Conservation (phyloP, 1,140 invertebrate species). For the Platyura marginata region DNA sequence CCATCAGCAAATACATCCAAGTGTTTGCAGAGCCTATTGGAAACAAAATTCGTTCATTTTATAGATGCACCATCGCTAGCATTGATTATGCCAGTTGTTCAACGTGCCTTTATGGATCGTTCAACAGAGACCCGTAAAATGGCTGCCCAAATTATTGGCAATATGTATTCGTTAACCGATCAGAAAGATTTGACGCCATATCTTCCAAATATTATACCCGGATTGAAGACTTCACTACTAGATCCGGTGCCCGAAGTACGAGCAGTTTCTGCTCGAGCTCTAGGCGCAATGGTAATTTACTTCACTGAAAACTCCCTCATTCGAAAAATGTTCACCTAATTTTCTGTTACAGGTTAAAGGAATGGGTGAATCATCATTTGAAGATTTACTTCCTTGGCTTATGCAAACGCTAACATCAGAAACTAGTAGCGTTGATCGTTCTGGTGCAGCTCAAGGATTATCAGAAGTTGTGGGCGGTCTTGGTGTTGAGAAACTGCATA, state of each 20-base stretch:
- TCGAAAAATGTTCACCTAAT: too few species aligned
- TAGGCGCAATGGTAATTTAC: slow-evolving; percentile 86
- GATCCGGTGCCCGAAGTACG: slow-evolving; percentile 95
- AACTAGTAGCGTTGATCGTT: slow-evolving; percentile 84
- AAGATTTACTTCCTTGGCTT: slow-evolving; percentile 91
- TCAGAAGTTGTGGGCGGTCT: slow-evolving; percentile 90
- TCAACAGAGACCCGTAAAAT: slow-evolving; percentile 96
- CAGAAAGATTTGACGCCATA: slow-evolving; percentile 97
- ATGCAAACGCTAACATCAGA: slow-evolving; percentile 98
- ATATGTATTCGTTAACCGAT: slow-evolving; percentile 98
- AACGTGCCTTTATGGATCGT: slow-evolving; percentile 90
- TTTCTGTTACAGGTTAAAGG: slow-evolving; percentile 30
- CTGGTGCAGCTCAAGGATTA: slow-evolving; percentile 94
- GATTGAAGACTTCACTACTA: slow-evolving; percentile 85
- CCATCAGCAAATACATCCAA: slow-evolving; percentile 87
- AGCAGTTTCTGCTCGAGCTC: slow-evolving; percentile 78
- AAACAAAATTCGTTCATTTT: slow-evolving; percentile 98
- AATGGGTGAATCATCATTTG: slow-evolving; percentile 90
- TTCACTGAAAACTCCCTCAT: not conserved
- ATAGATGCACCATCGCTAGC: slow-evolving; percentile 97
- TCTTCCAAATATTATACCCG: slow-evolving; percentile 89
- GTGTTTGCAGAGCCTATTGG: slow-evolving; percentile 79
- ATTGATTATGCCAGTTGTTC: slow-evolving; percentile 97
- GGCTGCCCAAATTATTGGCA: slow-evolving; percentile 98
- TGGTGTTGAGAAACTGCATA: slow-evolving; percentile 86